These are phyloP conservation scores for Henricia sp. DNA, from an alignment of 53 echinoderm and acorn worm species.

Conservation along the genomic window DNA sequence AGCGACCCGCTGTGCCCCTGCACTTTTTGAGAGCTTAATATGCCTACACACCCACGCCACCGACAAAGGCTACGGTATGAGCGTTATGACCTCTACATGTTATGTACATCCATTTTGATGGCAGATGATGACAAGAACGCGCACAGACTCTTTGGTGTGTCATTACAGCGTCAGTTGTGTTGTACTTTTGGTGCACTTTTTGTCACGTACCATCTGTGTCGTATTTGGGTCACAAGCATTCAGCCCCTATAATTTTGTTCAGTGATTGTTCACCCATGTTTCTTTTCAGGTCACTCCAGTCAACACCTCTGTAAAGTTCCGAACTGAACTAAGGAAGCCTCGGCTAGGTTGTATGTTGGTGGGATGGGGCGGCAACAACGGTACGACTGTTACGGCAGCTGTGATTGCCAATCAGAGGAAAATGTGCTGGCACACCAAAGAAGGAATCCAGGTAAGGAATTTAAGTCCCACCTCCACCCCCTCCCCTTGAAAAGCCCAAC, in stretches of 20 bases:
- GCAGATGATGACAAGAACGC: not conserved
- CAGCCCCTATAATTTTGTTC: too few relatives aligned
- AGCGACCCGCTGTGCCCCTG: too few relatives aligned
- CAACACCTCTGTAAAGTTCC: conserved; percentile 71
- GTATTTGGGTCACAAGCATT: too few relatives aligned
- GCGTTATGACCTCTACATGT: too few relatives aligned
- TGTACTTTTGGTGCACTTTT: not conserved
- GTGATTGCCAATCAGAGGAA: conserved; percentile 81
- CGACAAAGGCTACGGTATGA: too few relatives aligned
- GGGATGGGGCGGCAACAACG: conserved; percentile 98
- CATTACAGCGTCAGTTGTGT: not conserved
- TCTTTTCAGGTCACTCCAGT: conserved; percentile 77
- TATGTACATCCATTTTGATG: too few relatives aligned
- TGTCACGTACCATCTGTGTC: too few relatives aligned
- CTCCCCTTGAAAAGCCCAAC: too few relatives aligned
- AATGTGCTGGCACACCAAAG: conserved; percentile 88
- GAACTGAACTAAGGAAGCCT: conserved; percentile 75
- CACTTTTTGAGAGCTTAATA: too few relatives aligned
- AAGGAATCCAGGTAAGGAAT: conserved; percentile 77
- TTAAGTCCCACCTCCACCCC: too few relatives aligned
- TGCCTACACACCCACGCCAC: too few relatives aligned
- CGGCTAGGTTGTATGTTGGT: conserved; percentile 93
- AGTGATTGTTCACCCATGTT: not conserved
- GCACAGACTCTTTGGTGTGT: not conserved
- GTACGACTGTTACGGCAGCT: conserved; percentile 87